Evolutionary conservation across 2,797 vertebrate species (phyloP).

Genomic region (Pseudocheirus occidentalis): DNA sequence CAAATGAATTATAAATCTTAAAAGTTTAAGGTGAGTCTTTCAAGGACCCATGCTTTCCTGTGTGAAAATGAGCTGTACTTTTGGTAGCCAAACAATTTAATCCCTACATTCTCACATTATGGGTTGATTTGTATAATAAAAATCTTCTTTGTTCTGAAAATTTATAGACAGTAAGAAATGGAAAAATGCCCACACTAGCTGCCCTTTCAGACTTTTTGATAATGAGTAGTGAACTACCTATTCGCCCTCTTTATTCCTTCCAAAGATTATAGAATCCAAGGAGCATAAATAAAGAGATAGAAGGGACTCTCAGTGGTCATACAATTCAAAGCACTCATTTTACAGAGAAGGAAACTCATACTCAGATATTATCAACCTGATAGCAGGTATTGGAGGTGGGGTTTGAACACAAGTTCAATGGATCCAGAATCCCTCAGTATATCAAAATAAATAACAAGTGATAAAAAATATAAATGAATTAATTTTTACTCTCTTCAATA

Average conservation of each 20-base stretch:
- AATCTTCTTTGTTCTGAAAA: slow-evolving; percentile 29
- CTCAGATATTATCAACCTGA: background rate
- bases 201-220: slow-evolving; percentile 15
- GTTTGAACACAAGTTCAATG: background rate
- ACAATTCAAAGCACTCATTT: background rate
- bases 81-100: slow-evolving; percentile 49
- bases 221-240: slow-evolving; percentile 34
- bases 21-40: slow-evolving; percentile 61
- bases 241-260: background rate
- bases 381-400: background rate
- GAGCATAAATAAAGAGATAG: background rate
- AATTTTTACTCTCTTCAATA: background rate
- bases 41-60: slow-evolving; percentile 63
- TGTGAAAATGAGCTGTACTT: slow-evolving; percentile 66
- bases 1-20: slow-evolving; percentile 54
- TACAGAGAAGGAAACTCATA: background rate
- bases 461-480: background rate
- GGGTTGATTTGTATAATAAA: slow-evolving; percentile 59
- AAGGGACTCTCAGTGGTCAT: background rate
- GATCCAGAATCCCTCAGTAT: background rate
- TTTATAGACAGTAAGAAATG: background rate
- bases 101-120: slow-evolving; percentile 38
- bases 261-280: background rate
- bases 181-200: background rate
- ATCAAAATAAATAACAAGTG: background rate